These are phyloP conservation scores for Neopipo cinnamomea DNA, from an alignment of 2,113 vertebrate species.

Conservation along the genomic window DNA sequence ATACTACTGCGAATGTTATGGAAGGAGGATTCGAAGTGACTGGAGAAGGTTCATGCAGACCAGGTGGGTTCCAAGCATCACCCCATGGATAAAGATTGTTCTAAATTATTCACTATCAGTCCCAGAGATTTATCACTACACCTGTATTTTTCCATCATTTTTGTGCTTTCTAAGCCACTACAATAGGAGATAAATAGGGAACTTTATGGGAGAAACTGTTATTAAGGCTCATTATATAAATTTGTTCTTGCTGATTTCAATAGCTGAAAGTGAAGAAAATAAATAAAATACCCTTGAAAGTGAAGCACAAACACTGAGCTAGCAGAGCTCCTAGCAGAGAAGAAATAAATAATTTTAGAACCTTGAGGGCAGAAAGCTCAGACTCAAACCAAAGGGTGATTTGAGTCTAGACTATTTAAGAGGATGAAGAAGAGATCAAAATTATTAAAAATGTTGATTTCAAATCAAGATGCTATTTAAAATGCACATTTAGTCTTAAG, in stretches of 20 bases:
- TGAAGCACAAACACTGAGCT: slow-evolving; percentile 56
- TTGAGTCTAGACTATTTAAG: slow-evolving; percentile 25
- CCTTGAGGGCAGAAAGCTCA: not conserved
- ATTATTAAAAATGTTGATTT: slow-evolving; percentile 28
- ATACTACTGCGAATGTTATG: not conserved
- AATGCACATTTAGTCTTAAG: not conserved
- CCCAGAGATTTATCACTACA: not conserved
- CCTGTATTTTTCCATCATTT: slow-evolving; percentile 41
- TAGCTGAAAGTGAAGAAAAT: slow-evolving; percentile 71
- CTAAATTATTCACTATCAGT: slow-evolving; percentile 24
- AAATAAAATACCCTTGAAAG: slow-evolving; percentile 57
- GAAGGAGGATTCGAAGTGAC: not conserved
- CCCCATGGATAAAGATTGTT: not conserved
- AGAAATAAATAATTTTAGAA: slow-evolving; percentile 49
- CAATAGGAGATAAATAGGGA: slow-evolving; percentile 63
- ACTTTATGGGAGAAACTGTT: slow-evolving; percentile 41
- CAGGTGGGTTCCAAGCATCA: not conserved
- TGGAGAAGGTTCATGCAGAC: not conserved
- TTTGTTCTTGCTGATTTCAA: slow-evolving; percentile 53
- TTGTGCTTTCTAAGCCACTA: slow-evolving; percentile 7
- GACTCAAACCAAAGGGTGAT: not conserved
- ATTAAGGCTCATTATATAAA: slow-evolving; percentile 66
- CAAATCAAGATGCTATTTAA: not conserved
- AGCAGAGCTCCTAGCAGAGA: slow-evolving; percentile 52
- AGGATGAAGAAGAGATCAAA: slow-evolving; percentile 29